Conservation (phyloP, 2,888 invertebrate genomes). For the Agrochola circellaris region DNA sequence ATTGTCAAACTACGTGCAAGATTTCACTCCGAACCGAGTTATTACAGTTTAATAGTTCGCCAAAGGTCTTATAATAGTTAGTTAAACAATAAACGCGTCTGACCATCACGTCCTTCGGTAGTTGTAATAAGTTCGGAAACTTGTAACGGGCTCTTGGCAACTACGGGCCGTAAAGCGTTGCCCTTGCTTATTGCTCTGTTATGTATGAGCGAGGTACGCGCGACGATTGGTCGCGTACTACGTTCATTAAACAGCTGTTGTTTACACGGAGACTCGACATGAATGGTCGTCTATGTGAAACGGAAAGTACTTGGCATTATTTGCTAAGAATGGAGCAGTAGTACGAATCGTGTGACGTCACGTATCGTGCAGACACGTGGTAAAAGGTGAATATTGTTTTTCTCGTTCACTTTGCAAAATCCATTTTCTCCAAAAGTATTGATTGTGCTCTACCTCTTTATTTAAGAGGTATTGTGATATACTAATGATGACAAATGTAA, state of each 20-base stretch:
- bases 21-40: not conserved
- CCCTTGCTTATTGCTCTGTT: not conserved
- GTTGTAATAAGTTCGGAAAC: slow-evolving; percentile 9
- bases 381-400: not conserved
- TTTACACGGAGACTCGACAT: slow-evolving; percentile 1
- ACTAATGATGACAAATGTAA: not conserved
- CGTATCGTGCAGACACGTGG: not conserved
- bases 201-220: slow-evolving; percentile 2
- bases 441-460: not conserved
- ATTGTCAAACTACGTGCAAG: not conserved
- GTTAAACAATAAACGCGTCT: slow-evolving; percentile 16
- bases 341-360: not conserved
- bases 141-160: not conserved
- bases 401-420: not conserved
- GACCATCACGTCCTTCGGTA: not conserved
- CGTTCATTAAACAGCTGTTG: slow-evolving; percentile 2
- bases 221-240: not conserved
- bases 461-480: not conserved
- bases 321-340: not conserved
- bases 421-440: not conserved
- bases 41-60: slow-evolving; percentile 12
- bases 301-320: not conserved
- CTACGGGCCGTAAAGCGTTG: not conserved
- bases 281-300: slow-evolving; percentile 2
- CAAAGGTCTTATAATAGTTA: not conserved